A percentile compares a stretch with the other conserved stretches of the same genome.
Conservation (phyloP, 2,797 vertebrate species). For the Toxotes lorentzi region DNA sequence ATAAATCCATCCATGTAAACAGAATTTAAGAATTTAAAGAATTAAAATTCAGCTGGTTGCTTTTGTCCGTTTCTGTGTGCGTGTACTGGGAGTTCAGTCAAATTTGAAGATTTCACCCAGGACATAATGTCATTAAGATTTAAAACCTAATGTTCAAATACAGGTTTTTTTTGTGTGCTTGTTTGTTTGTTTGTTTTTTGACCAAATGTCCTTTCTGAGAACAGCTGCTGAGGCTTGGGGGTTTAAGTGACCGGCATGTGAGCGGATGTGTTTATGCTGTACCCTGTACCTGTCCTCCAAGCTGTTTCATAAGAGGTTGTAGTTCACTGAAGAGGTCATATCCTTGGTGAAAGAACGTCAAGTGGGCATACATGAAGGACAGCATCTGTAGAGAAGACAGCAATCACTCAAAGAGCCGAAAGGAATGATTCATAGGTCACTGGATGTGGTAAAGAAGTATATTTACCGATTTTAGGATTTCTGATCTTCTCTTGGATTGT, state of each 20-base stretch:
- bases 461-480: slow-evolving; percentile 98
- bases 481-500: slow-evolving; percentile 97
- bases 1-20: no score
- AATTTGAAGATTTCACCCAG: not conserved
- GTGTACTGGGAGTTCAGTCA: not conserved
- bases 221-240: not conserved
- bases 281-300: slow-evolving; percentile 91
- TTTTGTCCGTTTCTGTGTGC: no score
- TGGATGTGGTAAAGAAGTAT: not conserved
- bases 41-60: no score
- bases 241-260: not conserved
- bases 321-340: slow-evolving; percentile 98
- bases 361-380: slow-evolving; percentile 98
- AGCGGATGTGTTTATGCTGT: not conserved
- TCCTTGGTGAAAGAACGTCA: slow-evolving; percentile 99
- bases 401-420: not conserved
- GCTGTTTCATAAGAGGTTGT: slow-evolving; percentile 95
- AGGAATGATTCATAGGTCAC: not conserved
- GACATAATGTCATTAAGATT: not conserved
- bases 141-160: not conserved
- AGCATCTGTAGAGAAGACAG: slow-evolving; percentile 88
- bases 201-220: not conserved
- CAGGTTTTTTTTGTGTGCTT: not conserved
- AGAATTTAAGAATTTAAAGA: no score
- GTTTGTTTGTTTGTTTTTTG: not conserved